Percentiles rank a stretch among this genome's conserved stretches.
These are phyloP conservation scores for Morone saxatilis DNA, from an alignment of 2,113 vertebrate genomes.

Conservation along the genomic window DNA sequence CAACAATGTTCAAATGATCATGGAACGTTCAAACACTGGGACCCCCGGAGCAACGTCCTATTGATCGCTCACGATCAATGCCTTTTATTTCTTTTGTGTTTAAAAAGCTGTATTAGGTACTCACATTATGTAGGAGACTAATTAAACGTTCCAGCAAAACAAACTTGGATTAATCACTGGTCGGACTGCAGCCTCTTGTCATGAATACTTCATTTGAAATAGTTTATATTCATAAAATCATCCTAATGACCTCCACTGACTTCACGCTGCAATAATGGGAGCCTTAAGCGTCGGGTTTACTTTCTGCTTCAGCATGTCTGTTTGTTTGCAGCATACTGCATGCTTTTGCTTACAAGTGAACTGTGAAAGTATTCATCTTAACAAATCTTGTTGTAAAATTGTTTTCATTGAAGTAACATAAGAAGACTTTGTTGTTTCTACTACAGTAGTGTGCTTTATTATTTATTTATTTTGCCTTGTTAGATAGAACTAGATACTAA, in stretches of 20 bases:
- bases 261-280: constrained; percentile 50
- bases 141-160: constrained; percentile 66
- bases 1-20: constrained; percentile 62
- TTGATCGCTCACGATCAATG: constrained; percentile 72
- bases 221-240: constrained; percentile 70
- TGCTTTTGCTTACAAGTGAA: neutral
- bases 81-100: constrained; percentile 68
- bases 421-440: neutral
- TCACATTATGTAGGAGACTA: constrained; percentile 49
- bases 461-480: neutral
- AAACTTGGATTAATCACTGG: constrained; percentile 56
- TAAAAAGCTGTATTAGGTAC: constrained; percentile 55
- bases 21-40: constrained; percentile 54
- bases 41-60: constrained; percentile 44
- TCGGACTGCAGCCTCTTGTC: constrained; percentile 22
- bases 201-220: constrained; percentile 71
- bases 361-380: constrained; percentile 6
- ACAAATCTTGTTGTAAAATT: neutral
- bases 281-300: constrained; percentile 19
- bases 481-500: neutral
- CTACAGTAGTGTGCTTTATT: neutral
- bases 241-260: constrained; percentile 67
- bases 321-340: constrained; percentile 17
- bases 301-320: constrained; percentile 2
- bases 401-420: neutral